Conservation (phyloP, 1,140 invertebrate genomes). For the Drosophila suzukii region DNA sequence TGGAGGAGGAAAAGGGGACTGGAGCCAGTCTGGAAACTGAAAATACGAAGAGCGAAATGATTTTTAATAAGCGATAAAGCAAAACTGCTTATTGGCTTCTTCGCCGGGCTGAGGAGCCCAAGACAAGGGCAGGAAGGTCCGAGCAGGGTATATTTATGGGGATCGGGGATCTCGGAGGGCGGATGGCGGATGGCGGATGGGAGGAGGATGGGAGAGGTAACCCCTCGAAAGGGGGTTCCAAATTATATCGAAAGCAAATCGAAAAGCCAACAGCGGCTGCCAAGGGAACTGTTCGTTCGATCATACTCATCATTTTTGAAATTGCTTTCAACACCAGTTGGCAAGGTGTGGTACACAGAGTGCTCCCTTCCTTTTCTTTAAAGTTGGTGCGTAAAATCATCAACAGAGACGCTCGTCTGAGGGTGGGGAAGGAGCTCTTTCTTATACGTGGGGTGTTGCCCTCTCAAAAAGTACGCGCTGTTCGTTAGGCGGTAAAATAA, state of each 20-base stretch:
- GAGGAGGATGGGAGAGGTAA: background rate
- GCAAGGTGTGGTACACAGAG: conserved; percentile 43
- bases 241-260: conserved; percentile 81
- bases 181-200: background rate
- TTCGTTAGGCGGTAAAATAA: conserved; percentile 57
- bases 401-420: conserved; percentile 60
- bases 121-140: conserved; percentile 32
- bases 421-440: conserved; percentile 9
- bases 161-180: background rate
- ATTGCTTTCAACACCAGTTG: conserved; percentile 84
- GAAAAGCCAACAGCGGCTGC: conserved; percentile 73
- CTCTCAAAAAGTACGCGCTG: conserved; percentile 60
- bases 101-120: conserved; percentile 22
- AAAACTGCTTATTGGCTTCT: conserved; percentile 84
- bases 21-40: conserved; percentile 62
- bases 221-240: conserved; percentile 16
- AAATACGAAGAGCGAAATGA: conserved; percentile 84
- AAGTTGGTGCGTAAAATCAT: conserved; percentile 71
- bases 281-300: conserved; percentile 71
- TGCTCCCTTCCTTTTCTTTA: background rate
- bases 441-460: conserved; percentile 41
- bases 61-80: conserved; percentile 85
- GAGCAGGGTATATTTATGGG: conserved; percentile 65
- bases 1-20: conserved; percentile 11
- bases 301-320: conserved; percentile 85